These are phyloP conservation scores for Abscondita cerata DNA, from an alignment of 2,888 invertebrate genomes.

Conservation along the genomic window DNA sequence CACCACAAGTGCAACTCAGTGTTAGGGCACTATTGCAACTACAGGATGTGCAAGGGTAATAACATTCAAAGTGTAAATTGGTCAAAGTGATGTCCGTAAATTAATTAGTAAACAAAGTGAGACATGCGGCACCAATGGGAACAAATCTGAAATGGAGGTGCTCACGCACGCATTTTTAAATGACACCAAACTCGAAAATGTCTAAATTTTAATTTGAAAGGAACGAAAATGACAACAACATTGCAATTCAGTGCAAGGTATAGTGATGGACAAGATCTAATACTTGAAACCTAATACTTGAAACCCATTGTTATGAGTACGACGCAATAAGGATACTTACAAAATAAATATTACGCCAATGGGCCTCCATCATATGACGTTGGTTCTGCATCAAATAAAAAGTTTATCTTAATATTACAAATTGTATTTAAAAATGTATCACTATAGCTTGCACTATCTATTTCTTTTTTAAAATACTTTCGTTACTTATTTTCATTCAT, in stretches of 20 bases:
- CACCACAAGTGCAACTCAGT: slow-evolving; percentile 57
- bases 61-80: slow-evolving; percentile 43
- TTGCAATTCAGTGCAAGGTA: slow-evolving; percentile 50
- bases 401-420: slow-evolving; percentile 29
- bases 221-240: not conserved
- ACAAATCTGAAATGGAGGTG: slow-evolving; percentile 45
- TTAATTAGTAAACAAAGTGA: slow-evolving; percentile 39
- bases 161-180: slow-evolving; percentile 40
- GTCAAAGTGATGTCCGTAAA: slow-evolving; percentile 47
- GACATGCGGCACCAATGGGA: slow-evolving; percentile 49
- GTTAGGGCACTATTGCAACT: slow-evolving; percentile 48
- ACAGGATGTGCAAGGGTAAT: slow-evolving; percentile 43
- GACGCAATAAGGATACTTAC: slow-evolving; percentile 43
- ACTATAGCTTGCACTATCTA: slow-evolving; percentile 51
- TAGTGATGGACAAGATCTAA: slow-evolving; percentile 45
- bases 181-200: not conserved
- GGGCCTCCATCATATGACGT: slow-evolving; percentile 45
- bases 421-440: slow-evolving; percentile 30
- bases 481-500: not conserved
- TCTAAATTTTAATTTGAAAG: not conserved
- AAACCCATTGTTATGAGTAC: slow-evolving; percentile 18
- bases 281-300: slow-evolving; percentile 8
- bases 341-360: slow-evolving; percentile 39
- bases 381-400: slow-evolving; percentile 47
- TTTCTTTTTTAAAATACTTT: slow-evolving; percentile 10